Percentiles rank a stretch among this genome's conserved stretches.
phyloP scores from a whole-genome alignment of 2,888 invertebrate species.

The Charanyca ferruginea region DNA sequence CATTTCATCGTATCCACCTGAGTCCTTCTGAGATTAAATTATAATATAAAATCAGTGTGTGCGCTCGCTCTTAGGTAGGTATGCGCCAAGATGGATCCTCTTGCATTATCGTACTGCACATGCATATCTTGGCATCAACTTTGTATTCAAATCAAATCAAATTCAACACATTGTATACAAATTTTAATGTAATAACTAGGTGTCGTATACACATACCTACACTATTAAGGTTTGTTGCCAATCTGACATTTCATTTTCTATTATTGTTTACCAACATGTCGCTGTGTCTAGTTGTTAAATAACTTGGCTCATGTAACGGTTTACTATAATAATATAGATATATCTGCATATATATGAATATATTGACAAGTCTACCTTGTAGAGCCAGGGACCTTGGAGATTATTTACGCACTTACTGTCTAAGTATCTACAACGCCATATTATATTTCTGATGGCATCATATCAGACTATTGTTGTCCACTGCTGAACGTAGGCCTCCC shows the following conservation, averaged over 20 bases:
- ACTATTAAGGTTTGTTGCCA: constrained; percentile 9
- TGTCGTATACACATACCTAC: too few relatives aligned
- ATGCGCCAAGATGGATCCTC: constrained; percentile 22
- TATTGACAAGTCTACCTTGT: neutral
- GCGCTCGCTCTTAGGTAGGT: too few relatives aligned
- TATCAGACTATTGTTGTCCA: too few relatives aligned
- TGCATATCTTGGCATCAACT: constrained; percentile 41
- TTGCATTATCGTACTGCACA: constrained; percentile 9
- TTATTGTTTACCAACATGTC: constrained; percentile 6
- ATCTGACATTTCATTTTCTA: constrained; percentile 1
- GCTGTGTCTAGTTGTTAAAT: neutral
- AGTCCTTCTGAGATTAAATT: too few relatives aligned
- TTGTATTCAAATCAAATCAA: too few relatives aligned
- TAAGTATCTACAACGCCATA: too few relatives aligned
- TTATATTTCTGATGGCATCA: too few relatives aligned
- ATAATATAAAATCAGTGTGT: too few relatives aligned
- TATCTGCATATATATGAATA: too few relatives aligned
- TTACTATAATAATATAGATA: neutral
- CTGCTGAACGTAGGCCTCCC: too few relatives aligned
- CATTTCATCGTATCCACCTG: too few relatives aligned
- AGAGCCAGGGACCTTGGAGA: neutral
- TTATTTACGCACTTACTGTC: neutral
- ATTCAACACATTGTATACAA: constrained; percentile 47
- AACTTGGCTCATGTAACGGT: neutral
- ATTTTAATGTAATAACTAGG: neutral